Evolutionary conservation across 2,888 invertebrate genomes (phyloP).

Genomic region (Leucophenga maculata): DNA sequence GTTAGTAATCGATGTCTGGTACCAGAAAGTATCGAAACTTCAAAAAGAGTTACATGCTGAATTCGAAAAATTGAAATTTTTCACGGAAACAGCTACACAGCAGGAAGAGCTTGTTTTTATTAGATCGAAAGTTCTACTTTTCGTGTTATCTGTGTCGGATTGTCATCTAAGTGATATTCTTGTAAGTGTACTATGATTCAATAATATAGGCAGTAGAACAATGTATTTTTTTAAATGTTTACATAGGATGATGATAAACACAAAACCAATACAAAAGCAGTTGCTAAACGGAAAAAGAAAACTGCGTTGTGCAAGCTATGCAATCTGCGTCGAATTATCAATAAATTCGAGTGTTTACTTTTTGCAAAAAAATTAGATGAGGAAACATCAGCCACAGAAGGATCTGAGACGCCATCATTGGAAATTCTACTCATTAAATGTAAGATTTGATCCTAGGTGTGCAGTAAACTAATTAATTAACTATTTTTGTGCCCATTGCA

Average conservation of each 20-base stretch:
- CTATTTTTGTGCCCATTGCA: conserved; percentile 27
- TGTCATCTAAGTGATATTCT: conserved; percentile 68
- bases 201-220: neutral
- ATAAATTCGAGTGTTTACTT: conserved; percentile 75
- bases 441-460: conserved; percentile 36
- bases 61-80: conserved; percentile 55
- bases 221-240: neutral
- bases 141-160: conserved; percentile 63
- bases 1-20: conserved; percentile 61
- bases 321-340: conserved; percentile 70
- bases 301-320: conserved; percentile 72
- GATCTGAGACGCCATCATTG: conserved; percentile 77
- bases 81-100: conserved; percentile 48
- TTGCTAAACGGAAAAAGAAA: conserved; percentile 31
- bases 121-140: conserved; percentile 30
- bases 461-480: neutral
- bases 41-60: conserved; percentile 43
- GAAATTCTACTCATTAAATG: conserved; percentile 76
- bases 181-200: conserved; percentile 42
- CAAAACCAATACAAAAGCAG: conserved; percentile 27
- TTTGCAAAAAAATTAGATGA: conserved; percentile 73
- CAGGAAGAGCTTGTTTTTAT: conserved; percentile 33
- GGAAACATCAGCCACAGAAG: conserved; percentile 74
- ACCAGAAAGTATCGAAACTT: conserved; percentile 46
- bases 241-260: neutral